Conservation (phyloP, 1,140 invertebrate species). For the Pachyrhynchus sulphureomaculatus region DNA sequence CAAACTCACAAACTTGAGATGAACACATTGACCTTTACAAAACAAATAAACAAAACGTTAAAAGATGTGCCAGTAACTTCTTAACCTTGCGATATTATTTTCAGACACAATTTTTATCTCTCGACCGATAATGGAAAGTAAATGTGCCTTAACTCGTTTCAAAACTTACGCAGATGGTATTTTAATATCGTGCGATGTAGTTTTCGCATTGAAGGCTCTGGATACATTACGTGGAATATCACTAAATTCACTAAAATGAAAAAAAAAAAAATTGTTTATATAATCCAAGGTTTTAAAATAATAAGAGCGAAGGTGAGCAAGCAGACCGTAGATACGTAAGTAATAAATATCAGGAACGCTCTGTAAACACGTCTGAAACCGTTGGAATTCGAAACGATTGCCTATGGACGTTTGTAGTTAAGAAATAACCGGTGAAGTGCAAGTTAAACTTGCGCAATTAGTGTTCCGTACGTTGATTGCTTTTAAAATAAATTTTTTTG, state of each 20-base stretch:
- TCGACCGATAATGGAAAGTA: constrained; percentile 26
- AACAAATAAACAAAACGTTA: constrained; percentile 32
- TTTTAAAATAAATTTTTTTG: no score
- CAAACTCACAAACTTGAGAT: neutral
- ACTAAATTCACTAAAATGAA: neutral
- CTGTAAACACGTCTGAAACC: no score
- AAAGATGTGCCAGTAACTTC: constrained; percentile 35
- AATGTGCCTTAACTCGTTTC: constrained; percentile 21
- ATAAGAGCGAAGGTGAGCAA: no score
- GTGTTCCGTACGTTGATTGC: no score
- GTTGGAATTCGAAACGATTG: no score
- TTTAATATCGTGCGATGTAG: constrained; percentile 12
- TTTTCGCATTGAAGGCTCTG: neutral
- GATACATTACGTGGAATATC: neutral
- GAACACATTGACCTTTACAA: constrained; percentile 32
- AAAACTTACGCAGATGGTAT: constrained; percentile 14
- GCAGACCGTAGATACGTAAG: no score
- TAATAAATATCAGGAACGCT: no score
- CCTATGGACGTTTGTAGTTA: no score
- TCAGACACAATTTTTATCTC: constrained; percentile 34
- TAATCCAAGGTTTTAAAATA: no score
- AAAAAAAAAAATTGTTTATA: no score
- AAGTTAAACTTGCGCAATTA: no score
- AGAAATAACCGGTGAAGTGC: no score
- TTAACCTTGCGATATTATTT: constrained; percentile 36